phyloP scores from a whole-genome alignment of 1,140 invertebrate species.

The Brachionus manjavacas region DNA sequence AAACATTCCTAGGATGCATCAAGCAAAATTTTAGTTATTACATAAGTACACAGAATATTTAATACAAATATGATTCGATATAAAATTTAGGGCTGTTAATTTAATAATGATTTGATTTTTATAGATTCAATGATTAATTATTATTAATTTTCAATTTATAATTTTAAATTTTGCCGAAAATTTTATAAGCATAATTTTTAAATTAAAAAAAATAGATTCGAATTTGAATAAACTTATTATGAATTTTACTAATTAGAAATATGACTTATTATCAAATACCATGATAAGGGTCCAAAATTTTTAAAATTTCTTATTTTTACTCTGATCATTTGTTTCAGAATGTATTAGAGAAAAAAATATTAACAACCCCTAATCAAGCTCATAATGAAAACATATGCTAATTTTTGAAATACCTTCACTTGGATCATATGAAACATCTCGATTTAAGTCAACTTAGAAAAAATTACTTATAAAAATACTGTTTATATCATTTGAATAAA shows the following conservation, averaged over 20 bases:
- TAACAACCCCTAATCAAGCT: neutral
- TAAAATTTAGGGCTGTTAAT: neutral
- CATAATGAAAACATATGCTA: neutral
- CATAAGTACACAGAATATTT: neutral
- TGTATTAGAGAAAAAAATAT: neutral
- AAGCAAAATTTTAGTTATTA: neutral
- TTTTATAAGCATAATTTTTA: neutral
- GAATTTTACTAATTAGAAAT: neutral
- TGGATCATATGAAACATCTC: conserved; percentile 18
- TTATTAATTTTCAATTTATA: neutral
- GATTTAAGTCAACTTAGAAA: neutral
- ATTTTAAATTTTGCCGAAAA: neutral
- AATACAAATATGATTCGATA: neutral
- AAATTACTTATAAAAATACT: neutral
- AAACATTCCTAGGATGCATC: neutral
- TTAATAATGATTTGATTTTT: neutral
- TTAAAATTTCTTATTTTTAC: neutral
- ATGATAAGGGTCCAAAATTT: too few relatives aligned
- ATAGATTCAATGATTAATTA: neutral
- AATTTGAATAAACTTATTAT: neutral
- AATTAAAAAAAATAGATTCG: neutral
- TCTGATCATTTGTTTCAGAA: neutral
- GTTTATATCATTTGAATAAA: neutral
- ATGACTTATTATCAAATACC: neutral
- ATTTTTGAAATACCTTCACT: conserved; percentile 34